A percentile compares a stretch with the other conserved stretches of the same genome.
Evolutionary conservation across 2,888 invertebrate species (phyloP).

Genomic region (Onthophagus sagittarius): DNA sequence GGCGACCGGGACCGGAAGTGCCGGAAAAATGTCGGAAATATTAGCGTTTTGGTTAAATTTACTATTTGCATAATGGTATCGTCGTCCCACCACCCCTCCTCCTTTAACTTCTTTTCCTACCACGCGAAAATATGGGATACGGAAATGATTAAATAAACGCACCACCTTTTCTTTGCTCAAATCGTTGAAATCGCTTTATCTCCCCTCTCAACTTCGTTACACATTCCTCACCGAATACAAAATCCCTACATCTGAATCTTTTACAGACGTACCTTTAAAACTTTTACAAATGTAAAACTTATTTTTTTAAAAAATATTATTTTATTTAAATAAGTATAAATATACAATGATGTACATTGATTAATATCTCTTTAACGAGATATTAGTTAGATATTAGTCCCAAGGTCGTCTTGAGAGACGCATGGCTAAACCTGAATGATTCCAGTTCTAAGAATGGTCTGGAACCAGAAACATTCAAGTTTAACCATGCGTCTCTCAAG

Average conservation of each 20-base stretch:
- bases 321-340: too few species aligned
- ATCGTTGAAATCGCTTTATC: slow-evolving; percentile 11
- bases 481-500: too few species aligned
- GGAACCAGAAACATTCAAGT: too few species aligned
- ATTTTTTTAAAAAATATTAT: too few species aligned
- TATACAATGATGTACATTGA: too few species aligned
- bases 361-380: too few species aligned
- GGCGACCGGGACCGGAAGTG: background rate
- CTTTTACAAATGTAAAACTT: too few species aligned
- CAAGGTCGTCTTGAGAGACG: too few species aligned
- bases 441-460: too few species aligned
- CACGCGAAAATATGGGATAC: slow-evolving; percentile 1
- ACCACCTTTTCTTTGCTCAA: slow-evolving; percentile 4
- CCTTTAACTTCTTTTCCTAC: too few species aligned
- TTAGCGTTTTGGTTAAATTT: slow-evolving; percentile 10
- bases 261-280: background rate
- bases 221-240: background rate
- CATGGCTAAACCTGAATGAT: too few species aligned
- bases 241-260: background rate
- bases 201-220: background rate
- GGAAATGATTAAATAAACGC: slow-evolving; percentile 13
- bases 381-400: too few species aligned
- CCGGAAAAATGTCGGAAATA: background rate
- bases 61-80: slow-evolving; percentile 9
- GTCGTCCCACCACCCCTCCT: background rate